Evolutionary conservation across 1,140 invertebrate genomes (phyloP), one percentile per base, ranked within the genome.

Genomic region (Meteorus sp.): DNA sequence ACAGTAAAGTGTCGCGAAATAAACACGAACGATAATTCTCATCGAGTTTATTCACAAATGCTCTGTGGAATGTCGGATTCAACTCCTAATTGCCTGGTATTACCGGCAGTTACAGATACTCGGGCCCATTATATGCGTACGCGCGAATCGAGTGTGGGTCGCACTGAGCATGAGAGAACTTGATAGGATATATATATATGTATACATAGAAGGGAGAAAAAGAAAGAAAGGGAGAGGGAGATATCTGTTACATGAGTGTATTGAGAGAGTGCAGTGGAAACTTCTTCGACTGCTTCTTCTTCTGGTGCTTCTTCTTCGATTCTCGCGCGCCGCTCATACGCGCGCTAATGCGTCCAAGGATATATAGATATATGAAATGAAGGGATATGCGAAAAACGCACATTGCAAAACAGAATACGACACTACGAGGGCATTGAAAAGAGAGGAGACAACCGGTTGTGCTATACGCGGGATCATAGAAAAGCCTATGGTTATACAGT

Each of bases 401-500:
- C n/a, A n/a, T n/a, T n/a, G n/a, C n/a, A n/a, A n/a, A n/a, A n/a
- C 13, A 35, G 9, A 5, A 31, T 31, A 31, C 9, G 29, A 5
- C 9, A 5, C 9, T 31, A 31, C 9, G 9, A 31, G 33, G 9
- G 11, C 33, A 35, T 11, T 8, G 2, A n/a, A 69, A 74, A 71
- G 71, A 73, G 71, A 74, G 57, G 66, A 74, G 70, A 74, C 72
- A 75, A 75, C 73, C 73, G 73, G 73, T 75, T 75, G 71, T 72
- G 72, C 71, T 75, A 75, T 71, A n/a, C n/a, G 31, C 68, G 65
- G 66, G 68, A 75, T 75, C 73, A 75, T 75, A 75, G 73, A 74
- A 65, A 63, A 66, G n/a, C 65, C 64, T 70, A 67, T 73, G 70
- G 71, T 60, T 64, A 66, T 31, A 71, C 61, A 67, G 4, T 5